These are phyloP conservation scores for Dryas iulia DNA, from an alignment of 1,140 invertebrate genomes.

Conservation along the genomic window DNA sequence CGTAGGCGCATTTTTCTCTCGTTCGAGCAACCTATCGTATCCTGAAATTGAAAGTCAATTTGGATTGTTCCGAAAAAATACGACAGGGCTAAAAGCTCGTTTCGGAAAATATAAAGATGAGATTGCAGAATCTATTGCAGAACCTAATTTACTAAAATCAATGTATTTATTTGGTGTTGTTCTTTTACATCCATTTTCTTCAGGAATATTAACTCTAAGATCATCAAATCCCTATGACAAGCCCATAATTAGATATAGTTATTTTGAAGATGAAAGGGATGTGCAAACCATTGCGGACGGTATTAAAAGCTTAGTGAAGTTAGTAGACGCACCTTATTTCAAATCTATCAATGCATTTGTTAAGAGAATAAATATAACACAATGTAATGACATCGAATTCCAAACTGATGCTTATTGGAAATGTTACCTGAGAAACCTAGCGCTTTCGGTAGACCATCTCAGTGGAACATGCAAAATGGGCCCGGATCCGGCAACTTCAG, in stretches of 20 bases:
- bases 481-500: constrained; percentile 77
- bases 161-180: constrained; percentile 61
- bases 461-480: constrained; percentile 90
- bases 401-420: constrained; percentile 83
- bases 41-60: constrained; percentile 65
- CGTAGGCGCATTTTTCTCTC: constrained; percentile 53
- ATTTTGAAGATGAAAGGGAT: constrained; percentile 87
- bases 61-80: constrained; percentile 39
- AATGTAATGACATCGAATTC: constrained; percentile 70
- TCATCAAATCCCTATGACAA: constrained; percentile 74
- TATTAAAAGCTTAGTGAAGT: constrained; percentile 58
- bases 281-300: constrained; percentile 83
- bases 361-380: constrained; percentile 64
- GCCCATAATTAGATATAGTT: constrained; percentile 90
- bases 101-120: constrained; percentile 50
- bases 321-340: constrained; percentile 70
- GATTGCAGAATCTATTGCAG: constrained; percentile 56
- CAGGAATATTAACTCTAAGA: constrained; percentile 67
- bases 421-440: constrained; percentile 80
- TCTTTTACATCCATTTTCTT: constrained; percentile 78
- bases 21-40: constrained; percentile 31
- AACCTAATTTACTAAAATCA: constrained; percentile 60
- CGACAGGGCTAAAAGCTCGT: constrained; percentile 12
- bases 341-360: constrained; percentile 63
- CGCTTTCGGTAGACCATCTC: constrained; percentile 81